phyloP scores from a whole-genome alignment of 2,797 vertebrate genomes.

The Gallinago nigripennis region DNA sequence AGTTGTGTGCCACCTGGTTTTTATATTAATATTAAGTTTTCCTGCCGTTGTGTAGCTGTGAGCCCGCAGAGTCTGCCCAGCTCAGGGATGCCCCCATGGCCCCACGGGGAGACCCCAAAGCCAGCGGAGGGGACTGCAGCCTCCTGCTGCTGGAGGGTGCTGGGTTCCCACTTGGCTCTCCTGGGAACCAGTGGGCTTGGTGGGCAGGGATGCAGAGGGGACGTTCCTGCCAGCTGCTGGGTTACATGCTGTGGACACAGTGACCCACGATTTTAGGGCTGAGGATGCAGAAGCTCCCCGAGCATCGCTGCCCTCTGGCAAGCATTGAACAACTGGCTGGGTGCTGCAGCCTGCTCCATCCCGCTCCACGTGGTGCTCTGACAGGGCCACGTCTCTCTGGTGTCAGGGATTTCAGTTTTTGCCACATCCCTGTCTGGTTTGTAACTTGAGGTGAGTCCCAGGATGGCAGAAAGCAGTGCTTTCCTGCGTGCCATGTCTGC shows the following conservation, averaged over 20 bases:
- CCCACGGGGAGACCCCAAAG: not conserved
- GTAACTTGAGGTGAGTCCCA: not conserved
- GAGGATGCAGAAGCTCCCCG: not conserved
- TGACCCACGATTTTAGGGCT: rapidly evolving
- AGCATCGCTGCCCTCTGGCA: not conserved
- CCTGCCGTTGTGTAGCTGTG: not conserved
- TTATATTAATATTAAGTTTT: not conserved
- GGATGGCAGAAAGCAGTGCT: not conserved
- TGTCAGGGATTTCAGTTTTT: not conserved
- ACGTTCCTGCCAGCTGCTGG: not conserved
- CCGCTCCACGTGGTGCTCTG: not conserved
- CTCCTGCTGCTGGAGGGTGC: not conserved
- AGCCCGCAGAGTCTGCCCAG: not conserved
- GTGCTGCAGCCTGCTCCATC: not conserved
- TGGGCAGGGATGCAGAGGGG: not conserved
- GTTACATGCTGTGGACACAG: not conserved
- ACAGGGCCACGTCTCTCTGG: not conserved
- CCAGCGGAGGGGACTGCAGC: not conserved
- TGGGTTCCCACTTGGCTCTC: constrained; percentile 39
- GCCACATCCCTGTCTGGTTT: not conserved
- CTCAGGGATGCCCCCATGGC: rapidly evolving
- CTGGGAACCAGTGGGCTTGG: not conserved
- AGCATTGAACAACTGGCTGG: not conserved
- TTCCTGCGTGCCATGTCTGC: not conserved
- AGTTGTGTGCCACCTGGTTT: constrained; percentile 14